Conservation (phyloP, 2,797 vertebrate genomes). For the Synaphobranchus kaupii region DNA sequence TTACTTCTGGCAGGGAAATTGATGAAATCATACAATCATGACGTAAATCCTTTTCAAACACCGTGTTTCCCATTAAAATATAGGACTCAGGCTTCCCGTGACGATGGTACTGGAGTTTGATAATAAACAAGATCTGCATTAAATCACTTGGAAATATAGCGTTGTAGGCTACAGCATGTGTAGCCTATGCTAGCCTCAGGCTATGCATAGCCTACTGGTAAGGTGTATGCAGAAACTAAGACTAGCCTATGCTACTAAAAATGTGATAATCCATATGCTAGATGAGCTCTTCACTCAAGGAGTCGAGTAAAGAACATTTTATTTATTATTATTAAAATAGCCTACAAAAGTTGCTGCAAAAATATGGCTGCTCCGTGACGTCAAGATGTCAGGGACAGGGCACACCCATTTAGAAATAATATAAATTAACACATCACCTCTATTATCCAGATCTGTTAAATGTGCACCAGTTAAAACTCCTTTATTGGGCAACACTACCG, state of each 20-base stretch:
- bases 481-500: neutral
- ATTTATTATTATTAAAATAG: neutral
- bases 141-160: neutral
- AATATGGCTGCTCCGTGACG: constrained; percentile 35
- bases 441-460: neutral
- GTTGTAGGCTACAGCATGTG: neutral
- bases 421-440: neutral
- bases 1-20: neutral
- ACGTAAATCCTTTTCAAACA: neutral
- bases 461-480: neutral
- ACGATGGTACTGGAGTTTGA: neutral
- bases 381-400: constrained; percentile 36
- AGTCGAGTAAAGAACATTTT: neutral
- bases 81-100: neutral
- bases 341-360: neutral
- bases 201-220: neutral
- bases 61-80: neutral
- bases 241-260: neutral
- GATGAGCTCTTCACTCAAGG: neutral
- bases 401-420: constrained; percentile 32
- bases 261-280: neutral
- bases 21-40: neutral
- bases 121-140: neutral
- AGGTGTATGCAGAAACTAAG: neutral
- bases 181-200: neutral